These are phyloP conservation scores for Agrilus biguttatus DNA, from an alignment of 2,888 invertebrate genomes.

Conservation along the genomic window DNA sequence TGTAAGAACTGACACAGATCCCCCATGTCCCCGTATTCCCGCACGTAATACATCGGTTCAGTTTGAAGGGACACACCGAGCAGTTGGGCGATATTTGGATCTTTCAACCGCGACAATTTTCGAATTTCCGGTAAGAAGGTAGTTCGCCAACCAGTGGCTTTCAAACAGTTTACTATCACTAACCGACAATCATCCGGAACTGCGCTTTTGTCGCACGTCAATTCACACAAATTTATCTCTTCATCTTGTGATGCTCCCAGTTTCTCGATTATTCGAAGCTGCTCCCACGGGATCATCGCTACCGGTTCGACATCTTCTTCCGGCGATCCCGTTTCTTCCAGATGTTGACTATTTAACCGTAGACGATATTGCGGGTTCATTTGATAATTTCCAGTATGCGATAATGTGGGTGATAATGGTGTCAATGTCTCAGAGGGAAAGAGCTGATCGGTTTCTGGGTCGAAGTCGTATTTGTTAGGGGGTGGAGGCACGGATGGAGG, in stretches of 20 bases:
- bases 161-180: conserved; percentile 60
- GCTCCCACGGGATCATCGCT: conserved; percentile 54
- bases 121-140: conserved; percentile 62
- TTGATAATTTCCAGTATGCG: conserved; percentile 26
- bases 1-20: conserved; percentile 76
- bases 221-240: conserved; percentile 54
- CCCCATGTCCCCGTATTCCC: conserved; percentile 63
- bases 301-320: conserved; percentile 32
- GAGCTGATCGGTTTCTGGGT: conserved; percentile 13
- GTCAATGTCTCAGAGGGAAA: conserved; percentile 18
- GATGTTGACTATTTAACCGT: conserved; percentile 23
- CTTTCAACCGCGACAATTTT: conserved; percentile 51
- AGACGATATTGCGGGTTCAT: conserved; percentile 27
- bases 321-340: conserved; percentile 35
- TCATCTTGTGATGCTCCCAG: conserved; percentile 65
- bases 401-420: conserved; percentile 24
- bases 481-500: conserved; percentile 53
- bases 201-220: conserved; percentile 18
- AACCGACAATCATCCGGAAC: conserved; percentile 31
- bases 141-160: conserved; percentile 44
- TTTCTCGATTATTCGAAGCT: conserved; percentile 59
- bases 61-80: conserved; percentile 58
- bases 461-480: conserved; percentile 46
- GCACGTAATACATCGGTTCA: conserved; percentile 61
- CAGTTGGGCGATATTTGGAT: conserved; percentile 57